Percentiles rank a stretch among this genome's conserved stretches.
Conservation (phyloP, 2,113 vertebrate species). For the Mormoops blainvillei region DNA sequence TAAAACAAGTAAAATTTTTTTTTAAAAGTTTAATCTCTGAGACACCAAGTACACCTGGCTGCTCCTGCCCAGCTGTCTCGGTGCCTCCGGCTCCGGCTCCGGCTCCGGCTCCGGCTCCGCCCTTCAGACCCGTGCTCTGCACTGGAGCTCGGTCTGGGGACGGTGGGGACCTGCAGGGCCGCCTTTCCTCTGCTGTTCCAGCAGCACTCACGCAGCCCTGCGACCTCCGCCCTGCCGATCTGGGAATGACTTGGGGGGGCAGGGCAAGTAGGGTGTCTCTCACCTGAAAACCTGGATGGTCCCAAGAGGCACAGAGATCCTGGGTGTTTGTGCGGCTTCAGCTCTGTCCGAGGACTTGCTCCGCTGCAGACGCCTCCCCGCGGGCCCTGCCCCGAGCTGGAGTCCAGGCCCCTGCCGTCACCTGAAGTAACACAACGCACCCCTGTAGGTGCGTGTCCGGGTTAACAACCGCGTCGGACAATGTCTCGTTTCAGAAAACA, state of each 20-base stretch:
- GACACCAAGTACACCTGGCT: fast-evolving
- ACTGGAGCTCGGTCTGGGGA: not conserved
- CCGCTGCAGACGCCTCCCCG: fast-evolving
- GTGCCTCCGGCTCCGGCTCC: no score
- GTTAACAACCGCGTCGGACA: fast-evolving
- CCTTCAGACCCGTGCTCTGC: not conserved
- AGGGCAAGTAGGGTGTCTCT: not conserved
- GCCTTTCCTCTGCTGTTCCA: not conserved
- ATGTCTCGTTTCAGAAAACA: not conserved
- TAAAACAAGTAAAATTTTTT: not conserved
- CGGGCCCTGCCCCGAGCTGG: fast-evolving
- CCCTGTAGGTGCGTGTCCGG: not conserved
- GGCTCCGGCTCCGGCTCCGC: fast-evolving
- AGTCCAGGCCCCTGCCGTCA: fast-evolving
- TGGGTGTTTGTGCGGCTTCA: not conserved
- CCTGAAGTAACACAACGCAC: fast-evolving
- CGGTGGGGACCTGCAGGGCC: not conserved
- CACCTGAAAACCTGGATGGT: no score
- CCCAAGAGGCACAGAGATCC: fast-evolving
- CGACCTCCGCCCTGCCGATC: fast-evolving
- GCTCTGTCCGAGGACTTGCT: fast-evolving
- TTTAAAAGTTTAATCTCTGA: not conserved
- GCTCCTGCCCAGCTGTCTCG: no score
- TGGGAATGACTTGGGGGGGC: not conserved
- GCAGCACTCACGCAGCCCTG: fast-evolving